Evolutionary conservation across 2,113 vertebrate genomes (phyloP), one percentile per base, ranked within the genome.

Genomic region (Python bivittatus): DNA sequence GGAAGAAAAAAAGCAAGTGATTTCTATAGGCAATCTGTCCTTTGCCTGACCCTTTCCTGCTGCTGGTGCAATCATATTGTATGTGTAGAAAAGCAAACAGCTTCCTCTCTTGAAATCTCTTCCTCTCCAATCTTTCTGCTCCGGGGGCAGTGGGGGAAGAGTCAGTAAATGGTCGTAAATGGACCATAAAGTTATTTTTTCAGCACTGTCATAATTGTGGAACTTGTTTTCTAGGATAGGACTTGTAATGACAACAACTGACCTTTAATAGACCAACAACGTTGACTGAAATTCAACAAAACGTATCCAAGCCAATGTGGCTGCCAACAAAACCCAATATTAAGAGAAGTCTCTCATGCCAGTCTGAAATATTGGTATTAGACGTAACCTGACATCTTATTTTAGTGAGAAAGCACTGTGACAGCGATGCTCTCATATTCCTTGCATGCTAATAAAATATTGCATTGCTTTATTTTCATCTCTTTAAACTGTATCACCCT

Each of bases 401-500:
- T 93, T 95, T 92, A 89, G 84, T 27, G 38, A 88, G 93, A 56
- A 52, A 52, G 33, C 42, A 92, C 84, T 52, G 42, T 0, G 58
- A 57, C 33, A 88, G 33, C 54, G 92, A 88, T 92, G 92, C 93
- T 86, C 84, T 88, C 90, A 23, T 68, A 48, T 6, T 27, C 93
- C 86, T 87, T 53, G 53, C 20, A 91, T 6, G 58, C 29, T 90
- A 83, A 90, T 53, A 93, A 93, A 90, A 38, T 22, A 91, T 61
- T 68, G 84, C 83, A 84, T 92, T 92, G 13, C 25, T 1, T 48
- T 10, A 29, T 68, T 93, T 92, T 91, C 15, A 68, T 91, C 84
- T 90, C 52, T 92, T 96, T 96, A 96, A 92, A 92, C 92, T 94
- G 88, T 84, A 54, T 86, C 86, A 91, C 91, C 94, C 94, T 94